Evolutionary conservation across 2,797 vertebrate species (phyloP).

Genomic region (Periparus ater): DNA sequence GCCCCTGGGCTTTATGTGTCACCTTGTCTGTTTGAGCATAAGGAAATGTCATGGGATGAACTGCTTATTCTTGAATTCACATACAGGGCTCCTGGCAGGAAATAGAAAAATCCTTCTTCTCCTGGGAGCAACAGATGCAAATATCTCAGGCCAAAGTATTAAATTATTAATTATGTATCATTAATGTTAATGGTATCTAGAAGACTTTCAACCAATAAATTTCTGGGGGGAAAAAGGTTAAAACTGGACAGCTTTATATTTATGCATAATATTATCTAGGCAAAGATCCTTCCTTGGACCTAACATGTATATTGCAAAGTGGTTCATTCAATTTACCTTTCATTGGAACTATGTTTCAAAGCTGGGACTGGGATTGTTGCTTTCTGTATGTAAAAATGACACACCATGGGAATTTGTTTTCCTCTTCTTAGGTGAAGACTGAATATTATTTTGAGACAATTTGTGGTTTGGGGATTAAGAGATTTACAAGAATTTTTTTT

Average conservation of each 20-base stretch:
- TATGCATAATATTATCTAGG: background rate
- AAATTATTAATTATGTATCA: constrained; percentile 14
- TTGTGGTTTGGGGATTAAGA: background rate
- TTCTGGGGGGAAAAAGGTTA: background rate
- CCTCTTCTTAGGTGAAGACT: background rate
- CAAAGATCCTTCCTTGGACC: constrained; percentile 36
- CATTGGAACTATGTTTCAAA: constrained; percentile 13
- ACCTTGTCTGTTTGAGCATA: constrained; percentile 62
- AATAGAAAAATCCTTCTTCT: constrained; percentile 17
- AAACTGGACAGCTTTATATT: constrained; percentile 7
- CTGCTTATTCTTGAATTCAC: constrained; percentile 28
- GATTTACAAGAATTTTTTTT: background rate
- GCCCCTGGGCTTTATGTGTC: constrained; percentile 69
- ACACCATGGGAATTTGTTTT: background rate
- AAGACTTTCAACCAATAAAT: background rate
- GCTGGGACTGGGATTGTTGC: background rate
- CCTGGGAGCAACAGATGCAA: constrained; percentile 29
- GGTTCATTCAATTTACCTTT: constrained; percentile 12
- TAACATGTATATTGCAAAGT: background rate
- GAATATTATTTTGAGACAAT: background rate
- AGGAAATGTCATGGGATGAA: constrained; percentile 59
- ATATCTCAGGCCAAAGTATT: constrained; percentile 21
- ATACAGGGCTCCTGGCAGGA: constrained; percentile 22
- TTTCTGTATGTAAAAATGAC: background rate
- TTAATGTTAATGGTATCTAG: background rate